phyloP scores from a whole-genome alignment of 1,140 invertebrate species.

The Drosophila navojoa region DNA sequence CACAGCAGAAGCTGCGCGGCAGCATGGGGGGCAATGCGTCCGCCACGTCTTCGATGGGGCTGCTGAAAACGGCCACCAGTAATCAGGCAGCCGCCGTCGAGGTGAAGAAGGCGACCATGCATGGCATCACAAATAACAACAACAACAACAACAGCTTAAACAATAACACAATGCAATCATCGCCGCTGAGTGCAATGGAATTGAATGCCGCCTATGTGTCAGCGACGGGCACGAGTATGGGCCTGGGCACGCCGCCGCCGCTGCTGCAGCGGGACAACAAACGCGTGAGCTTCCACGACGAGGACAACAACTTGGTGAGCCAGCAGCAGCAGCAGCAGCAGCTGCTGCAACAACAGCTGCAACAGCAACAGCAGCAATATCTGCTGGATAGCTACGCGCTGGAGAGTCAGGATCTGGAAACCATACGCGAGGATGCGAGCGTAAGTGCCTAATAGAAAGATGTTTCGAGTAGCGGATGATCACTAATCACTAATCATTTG shows the following conservation, averaged over 20 bases:
- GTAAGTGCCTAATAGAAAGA: slow-evolving; percentile 84
- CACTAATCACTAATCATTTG: not conserved
- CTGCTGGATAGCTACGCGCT: slow-evolving; percentile 56
- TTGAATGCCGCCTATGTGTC: slow-evolving; percentile 73
- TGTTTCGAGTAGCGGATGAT: no score
- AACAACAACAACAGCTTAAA: slow-evolving; percentile 69
- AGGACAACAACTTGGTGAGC: slow-evolving; percentile 85
- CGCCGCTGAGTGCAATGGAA: slow-evolving; percentile 73
- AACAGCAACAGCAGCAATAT: slow-evolving; percentile 57
- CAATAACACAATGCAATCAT: slow-evolving; percentile 60
- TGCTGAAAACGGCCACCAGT: slow-evolving; percentile 72
- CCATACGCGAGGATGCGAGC: slow-evolving; percentile 91
- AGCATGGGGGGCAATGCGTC: slow-evolving; percentile 36
- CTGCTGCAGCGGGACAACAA: slow-evolving; percentile 79
- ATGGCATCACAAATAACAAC: slow-evolving; percentile 43
- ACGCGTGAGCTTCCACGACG: slow-evolving; percentile 91
- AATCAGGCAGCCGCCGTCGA: slow-evolving; percentile 63
- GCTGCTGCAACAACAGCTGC: slow-evolving; percentile 84
- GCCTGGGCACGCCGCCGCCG: slow-evolving; percentile 49
- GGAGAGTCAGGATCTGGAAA: slow-evolving; percentile 84
- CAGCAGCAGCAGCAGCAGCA: slow-evolving; percentile 37
- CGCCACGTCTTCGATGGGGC: slow-evolving; percentile 56
- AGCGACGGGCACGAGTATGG: slow-evolving; percentile 60
- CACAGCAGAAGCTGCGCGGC: slow-evolving; percentile 84
- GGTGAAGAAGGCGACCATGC: slow-evolving; percentile 63